Evolutionary conservation across 2,797 vertebrate genomes (phyloP).

Genomic region (Pseudotriccus pelzelni): DNA sequence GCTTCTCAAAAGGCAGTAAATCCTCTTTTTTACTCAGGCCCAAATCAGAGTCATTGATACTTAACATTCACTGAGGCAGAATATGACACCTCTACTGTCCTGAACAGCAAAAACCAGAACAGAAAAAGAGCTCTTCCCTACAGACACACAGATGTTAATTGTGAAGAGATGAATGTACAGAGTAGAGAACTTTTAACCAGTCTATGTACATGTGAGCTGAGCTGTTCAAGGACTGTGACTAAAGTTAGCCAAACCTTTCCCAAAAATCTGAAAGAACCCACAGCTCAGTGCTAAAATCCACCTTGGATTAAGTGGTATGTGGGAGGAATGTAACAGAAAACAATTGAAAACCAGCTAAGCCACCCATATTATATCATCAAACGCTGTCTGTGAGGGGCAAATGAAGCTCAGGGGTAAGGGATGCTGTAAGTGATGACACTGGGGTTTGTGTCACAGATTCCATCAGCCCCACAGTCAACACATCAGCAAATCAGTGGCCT

Average conservation of each 20-base stretch:
- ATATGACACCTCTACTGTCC: not conserved
- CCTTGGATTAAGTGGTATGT: not conserved
- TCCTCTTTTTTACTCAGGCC: not conserved
- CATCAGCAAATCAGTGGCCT: not conserved
- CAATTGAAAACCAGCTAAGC: not conserved
- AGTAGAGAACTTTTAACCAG: not conserved
- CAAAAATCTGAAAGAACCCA: not conserved
- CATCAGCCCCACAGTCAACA: not conserved
- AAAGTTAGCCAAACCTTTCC: not conserved
- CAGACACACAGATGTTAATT: not conserved
- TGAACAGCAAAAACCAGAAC: not conserved
- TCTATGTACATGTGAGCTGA: not conserved
- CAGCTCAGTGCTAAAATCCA: not conserved
- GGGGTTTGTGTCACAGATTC: not conserved
- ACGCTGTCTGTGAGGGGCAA: not conserved
- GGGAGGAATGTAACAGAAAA: not conserved
- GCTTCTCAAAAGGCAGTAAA: not conserved
- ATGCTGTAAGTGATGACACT: not conserved
- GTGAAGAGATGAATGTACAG: not conserved
- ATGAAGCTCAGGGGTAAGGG: not conserved
- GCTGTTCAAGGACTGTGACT: not conserved
- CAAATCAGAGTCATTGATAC: not conserved
- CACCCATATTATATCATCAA: not conserved
- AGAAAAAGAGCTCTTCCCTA: not conserved
- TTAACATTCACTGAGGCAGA: not conserved